Evolutionary conservation across 2,797 vertebrate genomes (phyloP).

Genomic region (Artibeus jamaicensis): DNA sequence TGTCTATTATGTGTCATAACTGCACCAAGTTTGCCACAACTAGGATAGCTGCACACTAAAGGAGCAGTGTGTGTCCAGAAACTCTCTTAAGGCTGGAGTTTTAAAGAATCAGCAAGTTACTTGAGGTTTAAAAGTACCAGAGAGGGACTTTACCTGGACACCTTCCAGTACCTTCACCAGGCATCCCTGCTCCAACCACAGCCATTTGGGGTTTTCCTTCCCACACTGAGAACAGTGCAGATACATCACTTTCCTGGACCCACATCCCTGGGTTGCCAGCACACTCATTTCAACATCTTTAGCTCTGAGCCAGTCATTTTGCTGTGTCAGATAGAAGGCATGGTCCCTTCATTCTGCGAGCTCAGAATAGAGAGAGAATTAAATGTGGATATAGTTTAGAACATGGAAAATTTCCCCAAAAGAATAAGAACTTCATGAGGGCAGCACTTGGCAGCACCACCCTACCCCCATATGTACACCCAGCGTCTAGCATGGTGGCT

Average conservation of each 20-base stretch:
- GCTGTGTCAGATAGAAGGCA: background rate
- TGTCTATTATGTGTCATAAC: background rate
- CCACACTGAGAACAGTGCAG: background rate
- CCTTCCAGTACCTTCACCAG: background rate
- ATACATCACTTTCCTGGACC: background rate
- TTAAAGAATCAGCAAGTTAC: background rate
- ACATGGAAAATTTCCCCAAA: background rate
- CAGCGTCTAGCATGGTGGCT: background rate
- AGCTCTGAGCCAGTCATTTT: background rate
- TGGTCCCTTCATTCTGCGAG: background rate
- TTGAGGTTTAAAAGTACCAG: background rate
- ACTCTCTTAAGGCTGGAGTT: background rate
- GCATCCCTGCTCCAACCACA: background rate
- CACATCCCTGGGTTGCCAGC: background rate
- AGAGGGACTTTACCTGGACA: background rate
- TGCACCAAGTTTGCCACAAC: background rate
- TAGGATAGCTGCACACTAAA: background rate
- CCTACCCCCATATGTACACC: rapidly evolving
- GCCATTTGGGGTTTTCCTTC: background rate
- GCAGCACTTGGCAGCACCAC: no score
- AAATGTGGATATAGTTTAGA: background rate
- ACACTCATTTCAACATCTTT: background rate
- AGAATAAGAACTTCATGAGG: background rate
- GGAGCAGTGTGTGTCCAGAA: background rate
- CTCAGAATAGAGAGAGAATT: background rate